Evolutionary conservation across 2,113 vertebrate genomes (phyloP).

Genomic region (Hassar affinis): DNA sequence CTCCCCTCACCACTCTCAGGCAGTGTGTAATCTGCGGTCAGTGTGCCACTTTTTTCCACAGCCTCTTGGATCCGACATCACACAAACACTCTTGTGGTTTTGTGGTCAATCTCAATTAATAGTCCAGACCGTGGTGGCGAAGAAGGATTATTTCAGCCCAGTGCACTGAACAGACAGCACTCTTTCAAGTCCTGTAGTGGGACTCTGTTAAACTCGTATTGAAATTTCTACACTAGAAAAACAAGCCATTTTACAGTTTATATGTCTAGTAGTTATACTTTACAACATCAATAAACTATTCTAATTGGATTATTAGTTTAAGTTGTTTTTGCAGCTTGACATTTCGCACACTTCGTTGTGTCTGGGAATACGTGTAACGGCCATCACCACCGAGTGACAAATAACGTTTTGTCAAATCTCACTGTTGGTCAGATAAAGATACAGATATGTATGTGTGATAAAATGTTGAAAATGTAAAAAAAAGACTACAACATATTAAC

Average conservation of each 20-base stretch:
- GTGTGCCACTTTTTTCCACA: constrained; percentile 75
- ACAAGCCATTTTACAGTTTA: constrained; percentile 56
- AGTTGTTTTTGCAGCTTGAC: constrained; percentile 55
- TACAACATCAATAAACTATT: constrained; percentile 59
- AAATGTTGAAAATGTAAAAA: constrained; percentile 9
- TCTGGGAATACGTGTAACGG: constrained; percentile 34
- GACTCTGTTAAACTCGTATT: constrained; percentile 42
- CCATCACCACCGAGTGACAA: constrained; percentile 20
- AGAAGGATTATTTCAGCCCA: constrained; percentile 72
- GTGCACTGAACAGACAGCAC: constrained; percentile 77
- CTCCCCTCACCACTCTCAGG: constrained; percentile 49
- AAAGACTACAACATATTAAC: neutral
- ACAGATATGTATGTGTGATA: neutral
- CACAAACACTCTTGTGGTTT: constrained; percentile 80
- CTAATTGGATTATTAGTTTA: constrained; percentile 56
- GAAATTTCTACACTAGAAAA: constrained; percentile 55
- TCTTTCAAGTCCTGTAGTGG: constrained; percentile 68
- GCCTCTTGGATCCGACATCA: constrained; percentile 75
- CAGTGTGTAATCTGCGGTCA: constrained; percentile 80
- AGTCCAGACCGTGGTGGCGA: constrained; percentile 73
- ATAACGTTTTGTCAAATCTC: neutral
- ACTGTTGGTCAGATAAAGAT: neutral
- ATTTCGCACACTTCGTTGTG: constrained; percentile 35
- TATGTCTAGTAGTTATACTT: constrained; percentile 55
- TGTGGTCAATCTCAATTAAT: constrained; percentile 74